A percentile compares a stretch with the other conserved stretches of the same genome.
These are phyloP conservation scores for Caenorhabditis sinica DNA, from an alignment of 2,888 invertebrate species.

Conservation along the genomic window DNA sequence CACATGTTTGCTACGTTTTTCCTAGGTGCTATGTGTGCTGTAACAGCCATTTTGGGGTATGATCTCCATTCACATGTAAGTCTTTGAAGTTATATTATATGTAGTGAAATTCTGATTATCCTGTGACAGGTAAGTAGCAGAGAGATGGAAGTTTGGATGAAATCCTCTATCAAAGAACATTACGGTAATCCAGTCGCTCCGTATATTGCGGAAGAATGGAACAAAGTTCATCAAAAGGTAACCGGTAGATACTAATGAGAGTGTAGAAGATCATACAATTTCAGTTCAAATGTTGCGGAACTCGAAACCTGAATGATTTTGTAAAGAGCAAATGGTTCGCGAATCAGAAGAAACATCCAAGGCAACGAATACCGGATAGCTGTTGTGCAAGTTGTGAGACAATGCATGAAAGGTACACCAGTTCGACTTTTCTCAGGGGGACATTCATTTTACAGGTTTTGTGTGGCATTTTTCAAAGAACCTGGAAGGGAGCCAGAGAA, in stretches of 20 bases:
- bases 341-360: slow-evolving; percentile 50
- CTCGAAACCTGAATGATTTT: slow-evolving; percentile 38
- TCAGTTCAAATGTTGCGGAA: slow-evolving; percentile 66
- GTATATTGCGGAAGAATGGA: slow-evolving; percentile 45
- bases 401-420: slow-evolving; percentile 62
- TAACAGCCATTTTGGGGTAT: slow-evolving; percentile 49
- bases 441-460: slow-evolving; percentile 50
- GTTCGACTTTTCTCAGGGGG: too few relatives aligned
- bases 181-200: slow-evolving; percentile 50
- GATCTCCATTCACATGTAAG: slow-evolving; percentile 52
- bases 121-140: slow-evolving; percentile 20
- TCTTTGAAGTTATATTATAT: background rate
- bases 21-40: slow-evolving; percentile 35
- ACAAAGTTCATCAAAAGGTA: slow-evolving; percentile 64
- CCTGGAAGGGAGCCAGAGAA: slow-evolving; percentile 21
- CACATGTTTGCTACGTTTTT: slow-evolving; percentile 60
- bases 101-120: background rate
- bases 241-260: background rate
- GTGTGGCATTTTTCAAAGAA: slow-evolving; percentile 60
- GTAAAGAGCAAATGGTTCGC: slow-evolving; percentile 60
- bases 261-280: background rate
- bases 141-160: slow-evolving; percentile 52
- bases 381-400: slow-evolving; percentile 68
- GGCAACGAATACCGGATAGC: slow-evolving; percentile 56
- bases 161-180: slow-evolving; percentile 32